Percentiles rank a stretch among this genome's conserved stretches.
Evolutionary conservation across 2,113 vertebrate species (phyloP).

Genomic region (Arizona elegans): DNA sequence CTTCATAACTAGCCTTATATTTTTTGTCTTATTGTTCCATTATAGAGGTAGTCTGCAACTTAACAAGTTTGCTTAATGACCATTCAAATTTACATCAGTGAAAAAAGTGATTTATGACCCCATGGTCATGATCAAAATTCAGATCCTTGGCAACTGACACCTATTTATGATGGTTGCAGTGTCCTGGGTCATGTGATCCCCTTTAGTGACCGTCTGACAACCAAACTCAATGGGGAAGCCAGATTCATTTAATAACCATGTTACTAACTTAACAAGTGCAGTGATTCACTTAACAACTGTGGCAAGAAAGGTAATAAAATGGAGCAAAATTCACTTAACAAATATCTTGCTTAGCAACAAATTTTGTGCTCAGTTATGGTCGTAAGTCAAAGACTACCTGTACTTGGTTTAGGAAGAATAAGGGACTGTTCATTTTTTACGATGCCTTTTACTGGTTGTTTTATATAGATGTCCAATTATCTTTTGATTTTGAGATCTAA

Average conservation of each 20-base stretch:
- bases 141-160: neutral
- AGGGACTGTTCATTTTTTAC: neutral
- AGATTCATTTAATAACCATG: too few relatives aligned
- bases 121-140: neutral
- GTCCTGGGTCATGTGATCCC: neutral
- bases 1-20: slow-evolving; percentile 29
- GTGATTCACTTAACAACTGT: too few relatives aligned
- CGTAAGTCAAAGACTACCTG: too few relatives aligned
- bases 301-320: too few relatives aligned
- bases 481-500: neutral
- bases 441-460: neutral
- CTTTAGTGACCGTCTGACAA: neutral
- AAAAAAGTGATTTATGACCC: neutral
- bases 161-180: neutral
- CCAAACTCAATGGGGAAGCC: neutral
- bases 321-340: too few relatives aligned
- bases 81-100: neutral
- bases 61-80: neutral
- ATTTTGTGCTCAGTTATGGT: too few relatives aligned
- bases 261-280: too few relatives aligned
- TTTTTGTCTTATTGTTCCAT: neutral
- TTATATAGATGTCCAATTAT: neutral
- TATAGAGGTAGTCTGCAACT: neutral
- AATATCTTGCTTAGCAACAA: too few relatives aligned
- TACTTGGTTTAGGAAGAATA: neutral